phyloP scores from a whole-genome alignment of 1,140 invertebrate species.

The Drosophila carrolli region DNA sequence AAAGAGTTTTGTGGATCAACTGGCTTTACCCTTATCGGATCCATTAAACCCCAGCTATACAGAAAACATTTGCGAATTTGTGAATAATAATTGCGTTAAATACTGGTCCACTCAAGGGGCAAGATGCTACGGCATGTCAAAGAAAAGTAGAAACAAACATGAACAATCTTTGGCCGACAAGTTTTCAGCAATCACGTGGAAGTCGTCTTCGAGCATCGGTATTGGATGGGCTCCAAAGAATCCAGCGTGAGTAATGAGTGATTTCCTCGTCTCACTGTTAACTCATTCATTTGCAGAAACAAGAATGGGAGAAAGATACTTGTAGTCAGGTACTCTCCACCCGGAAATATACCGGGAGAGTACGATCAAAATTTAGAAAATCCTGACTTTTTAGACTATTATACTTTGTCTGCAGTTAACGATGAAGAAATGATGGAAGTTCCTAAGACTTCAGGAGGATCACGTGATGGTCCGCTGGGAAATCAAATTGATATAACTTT shows the following conservation, averaged over 20 bases:
- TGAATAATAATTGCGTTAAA: not conserved
- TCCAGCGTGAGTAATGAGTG: not conserved
- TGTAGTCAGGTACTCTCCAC: not conserved
- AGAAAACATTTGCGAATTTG: conserved; percentile 1
- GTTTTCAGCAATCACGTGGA: not conserved
- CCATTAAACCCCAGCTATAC: not conserved
- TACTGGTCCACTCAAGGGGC: not conserved
- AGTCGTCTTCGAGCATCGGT: not conserved
- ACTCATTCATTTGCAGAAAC: not conserved
- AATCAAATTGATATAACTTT: not conserved
- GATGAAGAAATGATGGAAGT: not conserved
- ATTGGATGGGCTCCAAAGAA: not conserved
- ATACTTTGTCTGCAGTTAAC: not conserved
- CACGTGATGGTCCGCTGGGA: not conserved
- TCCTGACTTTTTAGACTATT: not conserved
- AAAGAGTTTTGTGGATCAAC: not conserved
- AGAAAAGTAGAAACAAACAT: not conserved
- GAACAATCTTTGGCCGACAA: conserved; percentile 5
- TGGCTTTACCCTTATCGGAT: not conserved
- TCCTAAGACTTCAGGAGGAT: not conserved
- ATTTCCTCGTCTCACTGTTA: not conserved
- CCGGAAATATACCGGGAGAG: not conserved
- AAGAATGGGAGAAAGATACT: not conserved
- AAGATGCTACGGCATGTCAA: not conserved
- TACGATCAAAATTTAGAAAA: not conserved